Base-by-base conservation (phyloP, 37 sponge, comb jelly and placozoan species). In the Halichondria panicea region DNA sequence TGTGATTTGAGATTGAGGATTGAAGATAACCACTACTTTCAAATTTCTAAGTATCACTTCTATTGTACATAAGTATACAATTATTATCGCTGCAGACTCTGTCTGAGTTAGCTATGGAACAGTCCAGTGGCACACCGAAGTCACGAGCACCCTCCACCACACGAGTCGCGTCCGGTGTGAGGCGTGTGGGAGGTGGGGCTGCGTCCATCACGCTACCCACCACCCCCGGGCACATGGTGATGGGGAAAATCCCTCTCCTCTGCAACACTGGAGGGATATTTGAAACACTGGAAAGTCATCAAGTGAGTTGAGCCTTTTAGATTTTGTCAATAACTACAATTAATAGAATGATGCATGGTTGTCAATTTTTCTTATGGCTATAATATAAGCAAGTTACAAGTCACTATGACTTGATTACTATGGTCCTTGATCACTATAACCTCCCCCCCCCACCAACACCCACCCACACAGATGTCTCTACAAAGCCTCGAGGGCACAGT, bases 281-380 rank as follows among this genome's bases (percentile, higher is more conserved):
- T 79, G 90, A 78, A 27, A 63, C 63, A 30, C 65, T 89, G 33
- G 71, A 89, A 33, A 59, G 63, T 36, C 86, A 89, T 72, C 85
- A 89, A 63, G 88, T 76, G 45, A 44, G 28, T n/a, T n/a, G 42
- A 4, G 46, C 18, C n/a, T n/a, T n/a, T n/a, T n/a, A n/a, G n/a
- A n/a, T n/a, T n/a, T n/a, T n/a, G n/a, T n/a, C n/a, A n/a, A n/a
- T n/a, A n/a, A n/a, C n/a, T n/a, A n/a, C n/a, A n/a, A n/a, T n/a
- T n/a, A n/a, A n/a, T n/a, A n/a, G n/a, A n/a, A n/a, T n/a, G n/a
- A n/a, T n/a, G n/a, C n/a, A n/a, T n/a, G 52, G 15, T 48, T 48
- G 13, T 15, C 52, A 48, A 48, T 48, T 48, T 18, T 15, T 48
- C 13, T 15, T 48, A 18, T 48, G 33, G 27, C 12, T 1, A 30